Percentiles rank a stretch among this genome's conserved stretches.
Evolutionary conservation across 1,140 invertebrate genomes (phyloP).

Genomic region (Rhagoletis pomonella): DNA sequence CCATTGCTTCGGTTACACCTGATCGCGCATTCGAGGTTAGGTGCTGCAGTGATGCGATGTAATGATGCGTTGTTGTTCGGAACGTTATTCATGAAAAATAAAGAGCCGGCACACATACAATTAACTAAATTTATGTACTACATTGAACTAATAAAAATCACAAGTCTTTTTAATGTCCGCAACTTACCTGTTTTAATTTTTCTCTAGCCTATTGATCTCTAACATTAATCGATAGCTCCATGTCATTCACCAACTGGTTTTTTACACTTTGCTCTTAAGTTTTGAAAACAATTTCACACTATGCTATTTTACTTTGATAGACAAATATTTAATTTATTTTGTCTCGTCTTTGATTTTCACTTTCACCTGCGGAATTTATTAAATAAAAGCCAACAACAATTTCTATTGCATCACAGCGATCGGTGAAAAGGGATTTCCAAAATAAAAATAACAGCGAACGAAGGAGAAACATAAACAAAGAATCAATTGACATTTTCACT

Average conservation of each 20-base stretch:
- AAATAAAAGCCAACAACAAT: constrained; percentile 49
- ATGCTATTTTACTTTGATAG: not conserved
- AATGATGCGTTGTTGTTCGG: not conserved
- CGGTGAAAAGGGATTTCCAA: not conserved
- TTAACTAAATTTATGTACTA: not conserved
- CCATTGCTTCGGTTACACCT: constrained; percentile 27
- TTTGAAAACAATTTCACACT: constrained; percentile 38
- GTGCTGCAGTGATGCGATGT: not conserved
- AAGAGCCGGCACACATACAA: constrained; percentile 7
- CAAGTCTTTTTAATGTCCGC: not conserved
- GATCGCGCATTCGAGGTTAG: constrained; percentile 34
- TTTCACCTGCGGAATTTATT: constrained; percentile 55
- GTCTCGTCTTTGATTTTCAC: constrained; percentile 34
- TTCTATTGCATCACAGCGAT: constrained; percentile 55
- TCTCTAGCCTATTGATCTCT: constrained; percentile 6
- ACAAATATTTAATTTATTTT: constrained; percentile 38
- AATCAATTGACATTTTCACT: constrained; percentile 15
- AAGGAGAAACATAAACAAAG: constrained; percentile 10
- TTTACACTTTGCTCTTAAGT: constrained; percentile 1
- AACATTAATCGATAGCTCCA: constrained; percentile 2
- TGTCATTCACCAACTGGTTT: constrained; percentile 7
- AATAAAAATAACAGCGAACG: not conserved
- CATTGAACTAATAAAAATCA: not conserved
- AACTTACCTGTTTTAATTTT: not conserved
- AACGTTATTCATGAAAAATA: not conserved